Evolutionary conservation across 2,113 vertebrate species (phyloP).

Genomic region (Rhagologus leucostigma): DNA sequence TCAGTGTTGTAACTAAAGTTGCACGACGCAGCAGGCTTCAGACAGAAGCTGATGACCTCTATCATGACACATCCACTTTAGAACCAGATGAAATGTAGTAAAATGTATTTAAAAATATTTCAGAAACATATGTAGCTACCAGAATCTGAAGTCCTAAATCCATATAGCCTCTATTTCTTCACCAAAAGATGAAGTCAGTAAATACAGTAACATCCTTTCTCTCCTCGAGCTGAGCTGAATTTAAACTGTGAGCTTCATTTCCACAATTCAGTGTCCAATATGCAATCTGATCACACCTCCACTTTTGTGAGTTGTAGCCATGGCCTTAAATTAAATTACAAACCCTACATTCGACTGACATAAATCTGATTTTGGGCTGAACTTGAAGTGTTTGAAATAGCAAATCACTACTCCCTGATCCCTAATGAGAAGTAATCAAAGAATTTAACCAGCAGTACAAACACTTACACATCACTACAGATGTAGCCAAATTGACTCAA

Average conservation of each 20-base stretch:
- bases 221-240: constrained; percentile 8
- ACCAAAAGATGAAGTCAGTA: constrained; percentile 23
- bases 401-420: constrained; percentile 67
- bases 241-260: constrained; percentile 50
- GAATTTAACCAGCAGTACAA: constrained; percentile 68
- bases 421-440: constrained; percentile 77
- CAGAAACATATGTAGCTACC: background rate
- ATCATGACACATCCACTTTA: constrained; percentile 1
- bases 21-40: background rate
- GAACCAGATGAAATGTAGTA: constrained; percentile 19
- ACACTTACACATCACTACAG: constrained; percentile 63
- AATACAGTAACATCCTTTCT: background rate
- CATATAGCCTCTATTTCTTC: background rate
- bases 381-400: constrained; percentile 73
- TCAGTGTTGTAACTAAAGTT: background rate
- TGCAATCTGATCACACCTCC: constrained; percentile 68
- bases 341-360: constrained; percentile 56
- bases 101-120: constrained; percentile 31
- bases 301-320: constrained; percentile 54
- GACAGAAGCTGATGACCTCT: constrained; percentile 24
- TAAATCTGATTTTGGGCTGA: constrained; percentile 73
- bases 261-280: constrained; percentile 47
- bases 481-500: constrained; percentile 69
- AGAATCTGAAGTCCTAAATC: background rate
- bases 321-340: constrained; percentile 70